A percentile compares a stretch with the other conserved stretches of the same genome.
phyloP scores from a whole-genome alignment of 2,113 vertebrate species.

The Ascaphus truei region DNA sequence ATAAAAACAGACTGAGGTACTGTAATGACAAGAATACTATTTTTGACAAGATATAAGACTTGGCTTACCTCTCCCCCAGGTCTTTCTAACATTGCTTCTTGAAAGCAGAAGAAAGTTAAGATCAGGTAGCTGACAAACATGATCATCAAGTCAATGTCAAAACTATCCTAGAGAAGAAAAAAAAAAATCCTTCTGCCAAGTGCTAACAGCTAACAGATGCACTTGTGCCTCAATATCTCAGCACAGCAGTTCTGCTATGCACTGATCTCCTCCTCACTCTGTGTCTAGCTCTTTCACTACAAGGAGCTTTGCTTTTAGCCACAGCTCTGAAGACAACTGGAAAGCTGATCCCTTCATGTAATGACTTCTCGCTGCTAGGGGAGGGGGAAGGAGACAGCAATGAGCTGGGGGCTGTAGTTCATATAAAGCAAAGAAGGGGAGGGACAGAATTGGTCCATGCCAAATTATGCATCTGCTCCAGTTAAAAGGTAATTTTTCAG shows the following conservation, averaged over 20 bases:
- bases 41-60: slow-evolving; percentile 4
- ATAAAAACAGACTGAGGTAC: no score
- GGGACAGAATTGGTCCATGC: slow-evolving; percentile 61
- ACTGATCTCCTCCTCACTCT: slow-evolving; percentile 32
- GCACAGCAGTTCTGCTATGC: slow-evolving; percentile 45
- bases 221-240: slow-evolving; percentile 56
- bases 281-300: slow-evolving; percentile 38
- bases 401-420: slow-evolving; percentile 62
- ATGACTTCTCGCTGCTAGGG: slow-evolving; percentile 69
- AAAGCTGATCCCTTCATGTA: slow-evolving; percentile 82
- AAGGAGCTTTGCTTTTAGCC: slow-evolving; percentile 64
- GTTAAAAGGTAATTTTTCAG: slow-evolving; percentile 52
- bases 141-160: slow-evolving; percentile 58
- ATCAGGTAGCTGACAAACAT: slow-evolving; percentile 76
- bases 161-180: slow-evolving; percentile 58
- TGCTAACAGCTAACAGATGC: slow-evolving; percentile 69
- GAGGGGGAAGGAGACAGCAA: slow-evolving; percentile 64
- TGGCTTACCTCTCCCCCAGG: slow-evolving; percentile 82
- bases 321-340: slow-evolving; percentile 70
- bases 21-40: no score
- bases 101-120: slow-evolving; percentile 74
- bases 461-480: slow-evolving; percentile 65
- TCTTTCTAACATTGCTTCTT: slow-evolving; percentile 72
- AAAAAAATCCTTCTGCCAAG: slow-evolving; percentile 55
- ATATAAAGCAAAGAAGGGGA: slow-evolving; percentile 57